Percentiles rank a stretch among this genome's conserved stretches.
Evolutionary conservation across 1,140 invertebrate species (phyloP).

Genomic region (Pachypeltis micranthus): DNA sequence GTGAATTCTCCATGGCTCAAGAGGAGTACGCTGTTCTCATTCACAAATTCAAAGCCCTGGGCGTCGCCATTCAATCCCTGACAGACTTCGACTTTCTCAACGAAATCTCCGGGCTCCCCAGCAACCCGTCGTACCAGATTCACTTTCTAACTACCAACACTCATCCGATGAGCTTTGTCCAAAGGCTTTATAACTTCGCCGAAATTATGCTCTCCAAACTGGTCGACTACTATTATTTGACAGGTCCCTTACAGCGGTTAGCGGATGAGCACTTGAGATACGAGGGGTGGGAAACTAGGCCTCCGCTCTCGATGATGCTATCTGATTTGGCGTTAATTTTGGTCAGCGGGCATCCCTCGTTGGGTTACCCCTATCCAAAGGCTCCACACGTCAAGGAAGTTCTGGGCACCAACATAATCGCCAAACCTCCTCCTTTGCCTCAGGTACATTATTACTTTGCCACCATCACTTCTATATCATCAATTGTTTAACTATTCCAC

Average conservation of each 20-base stretch:
- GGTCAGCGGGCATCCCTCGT: slow-evolving; percentile 33
- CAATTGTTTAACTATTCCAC: no score
- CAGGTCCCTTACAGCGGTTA: neutral
- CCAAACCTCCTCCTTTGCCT: slow-evolving; percentile 28
- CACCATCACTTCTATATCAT: neutral
- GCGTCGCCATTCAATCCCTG: neutral
- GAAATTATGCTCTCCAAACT: neutral
- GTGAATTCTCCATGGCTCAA: neutral
- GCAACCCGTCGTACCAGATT: slow-evolving; percentile 19
- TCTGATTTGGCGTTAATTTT: slow-evolving; percentile 22
- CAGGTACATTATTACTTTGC: slow-evolving; percentile 25
- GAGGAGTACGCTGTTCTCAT: neutral
- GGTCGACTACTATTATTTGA: neutral
- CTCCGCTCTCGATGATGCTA: slow-evolving; percentile 22
- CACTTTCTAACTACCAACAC: slow-evolving; percentile 12
- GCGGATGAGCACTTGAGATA: slow-evolving; percentile 24
- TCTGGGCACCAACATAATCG: slow-evolving; percentile 31
- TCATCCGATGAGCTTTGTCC: slow-evolving; percentile 21
- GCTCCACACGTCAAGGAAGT: slow-evolving; percentile 31
- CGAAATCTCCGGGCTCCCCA: slow-evolving; percentile 19
- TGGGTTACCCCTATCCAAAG: slow-evolving; percentile 26
- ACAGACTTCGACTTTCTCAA: slow-evolving; percentile 1
- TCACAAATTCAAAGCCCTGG: neutral
- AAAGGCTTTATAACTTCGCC: slow-evolving; percentile 18
- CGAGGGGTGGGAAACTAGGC: slow-evolving; percentile 21